A percentile compares a stretch with the other conserved stretches of the same genome.
These are phyloP conservation scores for Tachyglossus aculeatus DNA, from an alignment of 2,797 vertebrate genomes.

Conservation along the genomic window DNA sequence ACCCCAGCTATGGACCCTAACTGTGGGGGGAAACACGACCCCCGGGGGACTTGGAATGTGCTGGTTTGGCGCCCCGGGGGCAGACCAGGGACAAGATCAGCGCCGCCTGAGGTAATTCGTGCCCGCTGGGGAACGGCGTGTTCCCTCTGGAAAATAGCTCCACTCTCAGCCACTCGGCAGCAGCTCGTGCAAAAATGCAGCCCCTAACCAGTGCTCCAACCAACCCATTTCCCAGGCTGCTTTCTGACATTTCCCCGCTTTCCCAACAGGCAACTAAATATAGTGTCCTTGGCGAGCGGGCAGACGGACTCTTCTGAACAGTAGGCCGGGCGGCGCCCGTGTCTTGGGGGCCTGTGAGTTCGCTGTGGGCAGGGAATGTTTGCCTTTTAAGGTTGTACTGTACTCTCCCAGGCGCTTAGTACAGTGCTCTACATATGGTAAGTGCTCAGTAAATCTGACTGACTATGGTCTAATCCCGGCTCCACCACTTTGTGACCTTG, in stretches of 20 bases:
- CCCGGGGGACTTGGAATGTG: constrained; percentile 32
- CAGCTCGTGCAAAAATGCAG: background rate
- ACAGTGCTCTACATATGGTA: no score
- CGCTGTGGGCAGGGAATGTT: no score
- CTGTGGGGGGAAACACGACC: constrained; percentile 27
- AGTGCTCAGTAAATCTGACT: no score
- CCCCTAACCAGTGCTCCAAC: background rate
- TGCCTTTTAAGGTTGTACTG: no score
- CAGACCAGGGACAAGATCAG: constrained; percentile 20
- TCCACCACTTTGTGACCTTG: no score
- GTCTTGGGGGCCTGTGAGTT: background rate
- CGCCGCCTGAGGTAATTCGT: constrained; percentile 8
- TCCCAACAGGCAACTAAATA: constrained; percentile 13
- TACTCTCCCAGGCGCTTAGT: no score
- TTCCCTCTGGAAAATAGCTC: constrained; percentile 24
- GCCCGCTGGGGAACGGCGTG: background rate
- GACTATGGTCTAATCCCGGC: no score
- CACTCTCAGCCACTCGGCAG: background rate
- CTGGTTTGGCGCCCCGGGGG: background rate
- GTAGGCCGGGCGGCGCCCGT: background rate
- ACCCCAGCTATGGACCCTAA: constrained; percentile 18
- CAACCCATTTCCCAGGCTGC: background rate
- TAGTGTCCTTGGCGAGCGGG: background rate
- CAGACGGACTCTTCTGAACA: background rate
- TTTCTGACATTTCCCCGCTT: background rate